Evolutionary conservation across 2,888 invertebrate genomes (phyloP), one percentile per base, ranked within the genome.

Genomic region (Cantharis rufa): DNA sequence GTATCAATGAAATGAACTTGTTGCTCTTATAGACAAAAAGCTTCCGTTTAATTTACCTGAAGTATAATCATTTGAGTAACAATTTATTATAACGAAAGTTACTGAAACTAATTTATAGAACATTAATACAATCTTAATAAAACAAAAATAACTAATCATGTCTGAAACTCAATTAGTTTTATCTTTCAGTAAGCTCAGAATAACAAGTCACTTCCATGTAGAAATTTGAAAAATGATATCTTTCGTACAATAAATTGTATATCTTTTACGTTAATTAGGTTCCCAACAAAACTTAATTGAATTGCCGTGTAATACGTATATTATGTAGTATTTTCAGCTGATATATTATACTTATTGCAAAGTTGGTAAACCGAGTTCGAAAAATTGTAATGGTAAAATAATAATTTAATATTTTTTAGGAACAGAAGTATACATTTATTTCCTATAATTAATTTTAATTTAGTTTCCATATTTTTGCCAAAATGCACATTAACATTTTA

Each of bases 211-310:
- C 66, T 61, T 66, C 64, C 48, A 66, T 24, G 66, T 66, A 66
- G 66, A 27, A 66, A 48, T 64, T 66, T 72, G 66, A 72, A 72
- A 72, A 72, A 72, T 72, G 72, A 64, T 72, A 48, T 66, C 72
- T 72, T 15, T 66, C 48, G 24, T 72, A 66, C 64, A 72, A 72
- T 72, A 72, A 66, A 66, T 66, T 72, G 66, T 64, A 72, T 72
- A 66, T 72, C 66, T 66, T 66, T 66, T 72, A 48, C 66, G 9
- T 48, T 48, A 48, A 48, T 48, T 48, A 48, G n/a, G n/a, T 48
- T 48, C n/a, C n/a, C 7, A n/a, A 48, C 48, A 48, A 48, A 48
- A 48, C 48, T 48, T 48, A 48, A 48, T 48, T 48, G 9, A 48
- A 48, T 48, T 5, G n/a, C n/a, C 5, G 13, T 32, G 13, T n/a